Evolutionary conservation across 2,113 vertebrate genomes (phyloP), one percentile per base, ranked within the genome.

Genomic region (Spea multiplicata): DNA sequence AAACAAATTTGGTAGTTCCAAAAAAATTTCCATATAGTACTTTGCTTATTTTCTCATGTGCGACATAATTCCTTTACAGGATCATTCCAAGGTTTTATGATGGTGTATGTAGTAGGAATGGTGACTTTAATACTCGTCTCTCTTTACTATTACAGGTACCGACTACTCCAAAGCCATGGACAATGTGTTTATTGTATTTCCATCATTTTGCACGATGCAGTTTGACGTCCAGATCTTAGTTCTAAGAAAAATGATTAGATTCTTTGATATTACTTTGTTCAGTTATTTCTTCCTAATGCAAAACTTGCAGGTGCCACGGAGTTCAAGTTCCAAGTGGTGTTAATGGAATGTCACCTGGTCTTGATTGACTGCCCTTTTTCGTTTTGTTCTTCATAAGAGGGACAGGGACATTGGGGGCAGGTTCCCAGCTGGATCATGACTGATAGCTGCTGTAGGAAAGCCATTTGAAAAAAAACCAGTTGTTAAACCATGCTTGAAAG

Each of bases 391-490:
- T 66, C 48, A 73, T 79, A 53, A 14, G 17, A 71, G 4, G 9
- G 44, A 14, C 4, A 70, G 8, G 7, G 71, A n/a, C 8, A 8
- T 17, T 61, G 82, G 17, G 30, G 65, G 44, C 71, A 9, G 52
- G 65, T 47, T 55, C 3, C 13, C 66, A 69, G 78, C 77, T 73
- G 16, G 57, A 75, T 81, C 17, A 65, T 66, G 16, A 76, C 48
- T 67, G 74, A 76, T 67, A 79, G 67, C 30, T 76, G 7, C 4
- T 73, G 8, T 30, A 68, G 75, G 57, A 55, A 69, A 82, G 14
- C 3, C 2, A 66, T 81, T 71, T 59, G 14, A 12, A 13, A 59
- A 59, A 80, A 81, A 74, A 44, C 5, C 0, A 70, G 76, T 71
- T 72, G 46, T 3, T 47, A 76, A 83, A n/a, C 50, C 50, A 12